Evolutionary conservation across 2,888 invertebrate genomes (phyloP).

Genomic region (Diadegma fenestrale): DNA sequence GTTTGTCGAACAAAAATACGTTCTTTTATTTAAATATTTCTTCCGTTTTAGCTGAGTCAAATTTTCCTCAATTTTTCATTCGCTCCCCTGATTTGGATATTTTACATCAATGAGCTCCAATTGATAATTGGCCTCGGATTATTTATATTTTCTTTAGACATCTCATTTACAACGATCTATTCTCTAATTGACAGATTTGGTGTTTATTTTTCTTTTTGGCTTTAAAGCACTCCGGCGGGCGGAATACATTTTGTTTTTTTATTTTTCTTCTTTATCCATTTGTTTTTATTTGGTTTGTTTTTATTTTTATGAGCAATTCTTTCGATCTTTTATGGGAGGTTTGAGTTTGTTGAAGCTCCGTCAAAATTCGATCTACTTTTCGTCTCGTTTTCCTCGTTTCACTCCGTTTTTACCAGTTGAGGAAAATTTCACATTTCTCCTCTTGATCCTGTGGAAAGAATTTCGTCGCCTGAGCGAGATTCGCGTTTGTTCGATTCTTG

Average conservation of each 20-base stretch:
- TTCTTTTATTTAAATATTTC: not conserved
- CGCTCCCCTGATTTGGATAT: not conserved
- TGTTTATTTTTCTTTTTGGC: slow-evolving; percentile 42
- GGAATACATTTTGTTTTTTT: slow-evolving; percentile 65
- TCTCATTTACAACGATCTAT: slow-evolving; percentile 59
- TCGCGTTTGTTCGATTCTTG: not conserved
- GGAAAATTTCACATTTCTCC: slow-evolving; percentile 14
- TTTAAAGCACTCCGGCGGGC: slow-evolving; percentile 70
- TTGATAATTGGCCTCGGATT: slow-evolving; percentile 47
- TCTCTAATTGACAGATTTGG: slow-evolving; percentile 66
- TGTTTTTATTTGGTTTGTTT: slow-evolving; percentile 42
- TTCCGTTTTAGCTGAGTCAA: not conserved
- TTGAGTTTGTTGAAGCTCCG: slow-evolving; percentile 31
- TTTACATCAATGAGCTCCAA: slow-evolving; percentile 14
- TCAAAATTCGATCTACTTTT: slow-evolving; percentile 56
- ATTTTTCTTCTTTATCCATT: not conserved
- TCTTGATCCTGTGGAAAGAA: not conserved
- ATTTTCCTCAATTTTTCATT: not conserved
- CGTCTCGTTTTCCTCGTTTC: slow-evolving; percentile 18
- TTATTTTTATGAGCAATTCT: slow-evolving; percentile 70
- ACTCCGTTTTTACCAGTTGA: slow-evolving; percentile 3
- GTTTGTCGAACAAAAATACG: slow-evolving; percentile 13
- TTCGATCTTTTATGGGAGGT: slow-evolving; percentile 59
- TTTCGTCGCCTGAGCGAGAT: not conserved
- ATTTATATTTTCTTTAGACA: slow-evolving; percentile 42